Evolutionary conservation across 2,888 invertebrate genomes (phyloP).

Genomic region (Metellina segmentata): DNA sequence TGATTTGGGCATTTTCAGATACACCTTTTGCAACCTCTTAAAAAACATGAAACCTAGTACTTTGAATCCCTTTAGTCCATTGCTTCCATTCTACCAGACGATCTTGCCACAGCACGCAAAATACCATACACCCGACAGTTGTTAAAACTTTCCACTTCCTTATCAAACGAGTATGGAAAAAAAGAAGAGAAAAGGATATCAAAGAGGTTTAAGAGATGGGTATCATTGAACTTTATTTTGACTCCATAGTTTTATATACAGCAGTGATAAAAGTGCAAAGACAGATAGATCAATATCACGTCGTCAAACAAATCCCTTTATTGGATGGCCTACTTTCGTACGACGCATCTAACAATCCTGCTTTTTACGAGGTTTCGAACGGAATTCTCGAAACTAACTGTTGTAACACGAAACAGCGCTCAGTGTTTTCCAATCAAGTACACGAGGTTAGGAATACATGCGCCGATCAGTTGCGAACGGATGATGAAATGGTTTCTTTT

Average conservation of each 20-base stretch:
- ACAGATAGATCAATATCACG: constrained; percentile 36
- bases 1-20: no score
- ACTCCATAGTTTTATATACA: background rate
- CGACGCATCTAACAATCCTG: background rate
- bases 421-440: background rate
- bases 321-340: constrained; percentile 19
- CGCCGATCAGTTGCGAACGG: no score
- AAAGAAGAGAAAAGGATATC: constrained; percentile 25
- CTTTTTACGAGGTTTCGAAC: background rate
- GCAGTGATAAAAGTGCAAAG: constrained; percentile 6
- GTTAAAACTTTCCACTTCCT: constrained; percentile 8
- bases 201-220: constrained; percentile 15
- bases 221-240: constrained; percentile 47
- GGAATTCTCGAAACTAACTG: background rate
- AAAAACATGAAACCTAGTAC: no score
- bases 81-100: background rate
- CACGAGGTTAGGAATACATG: background rate
- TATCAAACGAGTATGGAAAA: background rate
- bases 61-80: no score
- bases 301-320: constrained; percentile 8
- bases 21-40: no score
- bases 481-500: no score
- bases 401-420: background rate
- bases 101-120: background rate
- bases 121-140: background rate